Evolutionary conservation across 2,888 invertebrate genomes (phyloP).

Genomic region (Drosophila suboccidentalis): DNA sequence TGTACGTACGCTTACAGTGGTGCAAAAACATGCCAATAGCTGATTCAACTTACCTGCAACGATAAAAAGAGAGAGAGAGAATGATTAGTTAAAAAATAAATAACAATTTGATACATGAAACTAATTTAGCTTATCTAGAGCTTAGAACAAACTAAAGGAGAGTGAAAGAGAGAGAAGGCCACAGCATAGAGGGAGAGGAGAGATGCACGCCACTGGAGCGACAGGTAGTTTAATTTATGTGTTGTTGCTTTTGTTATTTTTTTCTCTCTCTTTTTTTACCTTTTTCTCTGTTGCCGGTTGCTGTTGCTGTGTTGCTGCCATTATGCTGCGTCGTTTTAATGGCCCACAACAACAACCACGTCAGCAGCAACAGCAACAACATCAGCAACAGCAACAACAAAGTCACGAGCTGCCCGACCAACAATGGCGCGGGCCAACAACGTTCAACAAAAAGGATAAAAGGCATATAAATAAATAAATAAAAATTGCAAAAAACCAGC

Average conservation of each 20-base stretch:
- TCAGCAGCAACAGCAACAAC: conserved; percentile 54
- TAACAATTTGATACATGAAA: conserved; percentile 50
- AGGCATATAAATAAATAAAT: conserved; percentile 79
- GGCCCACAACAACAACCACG: conserved; percentile 63
- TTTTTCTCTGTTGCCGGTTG: conserved; percentile 46
- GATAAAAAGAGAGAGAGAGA: conserved; percentile 40
- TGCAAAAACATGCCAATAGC: background rate
- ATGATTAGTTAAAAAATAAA: conserved; percentile 61
- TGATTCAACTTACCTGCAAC: conserved; percentile 70
- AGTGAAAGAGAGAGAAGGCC: background rate
- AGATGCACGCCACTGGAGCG: conserved; percentile 64
- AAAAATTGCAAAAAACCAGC: conserved; percentile 65
- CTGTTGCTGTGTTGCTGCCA: conserved; percentile 76
- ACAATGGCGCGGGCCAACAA: conserved; percentile 45
- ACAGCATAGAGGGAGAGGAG: background rate
- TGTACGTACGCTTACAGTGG: background rate
- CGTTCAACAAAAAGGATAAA: conserved; percentile 70
- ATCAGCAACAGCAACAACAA: conserved; percentile 49
- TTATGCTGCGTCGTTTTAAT: conserved; percentile 82
- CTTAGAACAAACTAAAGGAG: conserved; percentile 29
- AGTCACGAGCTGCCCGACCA: conserved; percentile 47
- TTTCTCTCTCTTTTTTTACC: conserved; percentile 23
- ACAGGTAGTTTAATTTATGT: conserved; percentile 84
- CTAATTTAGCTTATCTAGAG: conserved; percentile 67
- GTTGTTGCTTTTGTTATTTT: conserved; percentile 41